Conservation (phyloP, 2,797 vertebrate species). For the Xyrichtys novacula region DNA sequence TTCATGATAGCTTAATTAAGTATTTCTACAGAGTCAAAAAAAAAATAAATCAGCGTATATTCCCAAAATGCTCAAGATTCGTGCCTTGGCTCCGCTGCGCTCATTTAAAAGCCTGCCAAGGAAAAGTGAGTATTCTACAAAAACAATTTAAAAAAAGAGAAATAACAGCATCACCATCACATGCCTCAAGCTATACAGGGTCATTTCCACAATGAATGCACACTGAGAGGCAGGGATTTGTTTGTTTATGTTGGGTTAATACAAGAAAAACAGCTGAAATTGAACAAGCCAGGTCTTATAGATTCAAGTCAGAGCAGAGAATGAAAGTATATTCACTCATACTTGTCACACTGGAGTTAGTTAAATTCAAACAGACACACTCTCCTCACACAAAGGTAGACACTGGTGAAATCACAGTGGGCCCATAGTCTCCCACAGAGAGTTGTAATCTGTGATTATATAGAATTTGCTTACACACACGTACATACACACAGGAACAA, state of each 20-base stretch:
- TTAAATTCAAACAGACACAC: constrained; percentile 19
- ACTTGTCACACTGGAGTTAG: constrained; percentile 16
- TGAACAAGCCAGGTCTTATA: constrained; percentile 14
- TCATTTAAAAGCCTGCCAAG: constrained; percentile 7
- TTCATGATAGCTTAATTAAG: constrained; percentile 10
- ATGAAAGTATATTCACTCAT: not conserved
- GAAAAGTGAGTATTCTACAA: not conserved
- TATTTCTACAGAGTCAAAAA: constrained; percentile 4
- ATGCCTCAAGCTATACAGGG: not conserved
- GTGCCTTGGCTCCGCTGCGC: not conserved
- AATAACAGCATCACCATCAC: not conserved
- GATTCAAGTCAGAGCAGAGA: constrained; percentile 9
- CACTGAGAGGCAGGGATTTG: not conserved
- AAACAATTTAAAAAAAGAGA: not conserved
- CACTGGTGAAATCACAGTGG: constrained; percentile 16
- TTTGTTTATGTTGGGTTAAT: not conserved
- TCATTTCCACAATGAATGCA: not conserved
- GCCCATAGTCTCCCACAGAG: constrained; percentile 22
- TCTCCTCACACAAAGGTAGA: constrained; percentile 14
- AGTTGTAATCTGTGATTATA: constrained; percentile 46
- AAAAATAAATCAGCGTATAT: too few relatives aligned
- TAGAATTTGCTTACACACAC: constrained; percentile 20
- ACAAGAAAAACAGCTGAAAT: not conserved
- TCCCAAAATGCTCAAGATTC: not conserved
- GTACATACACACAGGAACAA: constrained; percentile 20